Evolutionary conservation across 1,140 invertebrate genomes (phyloP).

Genomic region (Camponotus floridanus): DNA sequence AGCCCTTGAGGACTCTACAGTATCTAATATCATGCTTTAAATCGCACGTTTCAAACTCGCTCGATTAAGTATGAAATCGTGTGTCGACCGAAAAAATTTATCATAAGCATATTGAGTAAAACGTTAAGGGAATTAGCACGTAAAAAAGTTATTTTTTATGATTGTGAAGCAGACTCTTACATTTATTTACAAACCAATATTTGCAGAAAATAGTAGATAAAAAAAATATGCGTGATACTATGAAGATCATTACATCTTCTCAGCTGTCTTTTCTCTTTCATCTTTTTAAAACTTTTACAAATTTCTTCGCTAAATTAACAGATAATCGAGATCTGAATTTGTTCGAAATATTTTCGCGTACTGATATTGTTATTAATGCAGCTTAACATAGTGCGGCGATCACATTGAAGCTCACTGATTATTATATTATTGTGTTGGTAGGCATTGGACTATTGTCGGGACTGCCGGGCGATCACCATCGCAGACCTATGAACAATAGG

Average conservation of each 20-base stretch:
- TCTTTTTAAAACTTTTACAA: not conserved
- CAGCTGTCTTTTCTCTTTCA: not conserved
- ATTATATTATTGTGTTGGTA: conserved; percentile 84
- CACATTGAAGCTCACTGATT: conserved; percentile 77
- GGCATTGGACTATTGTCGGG: conserved; percentile 84
- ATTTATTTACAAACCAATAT: not conserved
- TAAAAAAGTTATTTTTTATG: not conserved
- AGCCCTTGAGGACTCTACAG: conserved; percentile 80
- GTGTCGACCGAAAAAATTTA: not conserved
- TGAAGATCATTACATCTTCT: conserved; percentile 8
- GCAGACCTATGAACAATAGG: conserved; percentile 84
- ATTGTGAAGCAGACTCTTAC: not conserved
- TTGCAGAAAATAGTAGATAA: not conserved
- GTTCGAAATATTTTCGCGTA: conserved; percentile 1
- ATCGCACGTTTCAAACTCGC: conserved; percentile 76
- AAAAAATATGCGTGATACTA: not conserved
- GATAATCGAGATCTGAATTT: not conserved
- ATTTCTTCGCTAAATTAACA: not conserved
- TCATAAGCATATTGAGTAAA: not conserved
- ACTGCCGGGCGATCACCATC: conserved; percentile 83
- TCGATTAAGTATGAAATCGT: conserved; percentile 21
- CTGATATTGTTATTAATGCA: conserved; percentile 46
- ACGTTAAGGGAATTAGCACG: conserved; percentile 2
- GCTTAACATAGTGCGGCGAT: conserved; percentile 61
- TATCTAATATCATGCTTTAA: conserved; percentile 81